phyloP scores from a whole-genome alignment of 2,113 vertebrate species.

The Semnopithecus entellus region DNA sequence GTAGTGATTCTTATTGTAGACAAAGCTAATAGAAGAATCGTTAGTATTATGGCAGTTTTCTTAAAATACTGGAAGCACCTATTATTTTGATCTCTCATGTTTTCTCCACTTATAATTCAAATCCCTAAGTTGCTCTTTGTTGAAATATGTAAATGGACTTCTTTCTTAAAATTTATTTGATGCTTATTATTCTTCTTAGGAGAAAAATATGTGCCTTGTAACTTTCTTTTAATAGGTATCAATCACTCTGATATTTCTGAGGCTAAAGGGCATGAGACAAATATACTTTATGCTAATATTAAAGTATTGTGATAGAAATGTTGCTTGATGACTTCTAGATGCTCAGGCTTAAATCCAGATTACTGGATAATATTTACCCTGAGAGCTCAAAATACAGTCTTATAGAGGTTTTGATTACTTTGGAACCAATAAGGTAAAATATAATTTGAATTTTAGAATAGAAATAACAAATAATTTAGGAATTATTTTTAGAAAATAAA shows the following conservation, averaged over 20 bases:
- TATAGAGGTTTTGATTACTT: neutral
- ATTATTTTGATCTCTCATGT: neutral
- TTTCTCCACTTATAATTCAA: neutral
- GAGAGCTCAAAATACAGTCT: neutral
- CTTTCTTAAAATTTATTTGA: conserved; percentile 20
- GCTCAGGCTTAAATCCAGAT: conserved; percentile 14
- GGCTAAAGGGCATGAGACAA: neutral
- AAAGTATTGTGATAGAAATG: neutral
- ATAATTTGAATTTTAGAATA: conserved; percentile 1
- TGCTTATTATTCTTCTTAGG: neutral
- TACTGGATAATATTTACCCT: neutral
- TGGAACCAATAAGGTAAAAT: conserved; percentile 11
- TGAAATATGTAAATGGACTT: neutral
- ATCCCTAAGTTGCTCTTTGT: neutral
- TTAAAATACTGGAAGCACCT: neutral
- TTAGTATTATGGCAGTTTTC: neutral
- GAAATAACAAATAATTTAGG: conserved; percentile 40
- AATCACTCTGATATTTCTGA: neutral
- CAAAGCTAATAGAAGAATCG: neutral
- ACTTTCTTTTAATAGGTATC: neutral
- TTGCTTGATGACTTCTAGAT: conserved; percentile 33
- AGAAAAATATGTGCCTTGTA: neutral
- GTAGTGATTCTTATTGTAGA: conserved; percentile 4
- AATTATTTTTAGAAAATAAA: conserved; percentile 15
- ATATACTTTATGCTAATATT: neutral